These are phyloP conservation scores for Liodrosophila aerea DNA, from an alignment of 2,888 invertebrate species.

Conservation along the genomic window DNA sequence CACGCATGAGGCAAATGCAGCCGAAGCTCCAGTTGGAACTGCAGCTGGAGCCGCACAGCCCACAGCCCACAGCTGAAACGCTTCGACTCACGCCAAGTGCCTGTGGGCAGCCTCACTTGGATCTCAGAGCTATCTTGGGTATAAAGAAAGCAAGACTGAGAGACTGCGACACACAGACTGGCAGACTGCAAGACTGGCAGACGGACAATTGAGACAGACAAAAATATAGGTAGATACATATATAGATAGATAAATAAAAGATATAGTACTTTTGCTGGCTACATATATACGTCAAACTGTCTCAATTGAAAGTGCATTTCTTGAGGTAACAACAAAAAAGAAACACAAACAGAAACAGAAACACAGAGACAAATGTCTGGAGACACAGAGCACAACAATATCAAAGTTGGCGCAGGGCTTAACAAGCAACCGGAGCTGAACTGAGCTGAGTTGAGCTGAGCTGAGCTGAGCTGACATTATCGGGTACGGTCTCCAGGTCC, in stretches of 20 bases:
- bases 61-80: constrained; percentile 64
- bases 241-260: constrained; percentile 71
- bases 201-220: constrained; percentile 15
- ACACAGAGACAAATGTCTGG: constrained; percentile 66
- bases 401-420: constrained; percentile 72
- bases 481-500: constrained; percentile 46
- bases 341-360: constrained; percentile 13
- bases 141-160: constrained; percentile 61
- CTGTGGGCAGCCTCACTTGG: constrained; percentile 61
- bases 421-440: constrained; percentile 56
- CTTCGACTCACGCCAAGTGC: constrained; percentile 66
- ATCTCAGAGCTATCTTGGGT: constrained; percentile 38
- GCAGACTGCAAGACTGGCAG: constrained; percentile 8
- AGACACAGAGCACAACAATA: constrained; percentile 66
- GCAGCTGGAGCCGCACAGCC: constrained; percentile 48
- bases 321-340: constrained; percentile 55
- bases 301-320: constrained; percentile 74
- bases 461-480: constrained; percentile 68
- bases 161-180: constrained; percentile 18
- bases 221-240: constrained; percentile 45
- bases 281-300: constrained; percentile 72
- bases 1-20: constrained; percentile 60
- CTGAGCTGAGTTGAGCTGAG: constrained; percentile 34
- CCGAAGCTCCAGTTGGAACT: constrained; percentile 22
- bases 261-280: constrained; percentile 65